Conservation (phyloP, 2,113 vertebrate genomes). For the Campylomormyrus tamandua region DNA sequence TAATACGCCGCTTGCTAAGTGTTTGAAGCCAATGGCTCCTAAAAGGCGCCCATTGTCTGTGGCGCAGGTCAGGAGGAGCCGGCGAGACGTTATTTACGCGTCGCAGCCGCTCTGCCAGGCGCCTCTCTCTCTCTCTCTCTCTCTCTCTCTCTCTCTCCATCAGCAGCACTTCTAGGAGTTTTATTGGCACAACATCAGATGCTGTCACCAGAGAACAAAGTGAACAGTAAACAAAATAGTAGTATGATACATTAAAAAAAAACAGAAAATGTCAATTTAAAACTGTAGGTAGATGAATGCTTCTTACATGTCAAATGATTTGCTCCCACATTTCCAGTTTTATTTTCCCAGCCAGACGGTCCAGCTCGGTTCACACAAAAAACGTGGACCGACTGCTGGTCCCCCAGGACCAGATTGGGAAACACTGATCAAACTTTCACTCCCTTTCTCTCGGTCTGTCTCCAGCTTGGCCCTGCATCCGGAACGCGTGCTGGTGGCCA, state of each 20-base stretch:
- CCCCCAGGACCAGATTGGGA: not conserved
- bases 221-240: not conserved
- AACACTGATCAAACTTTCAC: not conserved
- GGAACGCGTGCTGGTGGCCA: constrained; percentile 89
- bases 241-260: not conserved
- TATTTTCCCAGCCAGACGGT: not conserved
- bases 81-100: not conserved
- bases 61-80: not conserved
- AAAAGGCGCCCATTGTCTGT: not conserved
- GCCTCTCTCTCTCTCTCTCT: not conserved
- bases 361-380: not conserved
- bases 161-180: not conserved
- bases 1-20: not conserved
- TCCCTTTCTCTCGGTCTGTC: not conserved
- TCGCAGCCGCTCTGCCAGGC: not conserved
- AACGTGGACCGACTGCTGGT: not conserved
- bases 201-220: not conserved
- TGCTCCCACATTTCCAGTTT: not conserved
- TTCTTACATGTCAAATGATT: not conserved
- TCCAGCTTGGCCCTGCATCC: constrained; percentile 90
- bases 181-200: not conserved
- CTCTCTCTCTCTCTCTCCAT: not conserved
- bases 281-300: not conserved
- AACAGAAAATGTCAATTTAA: not conserved
- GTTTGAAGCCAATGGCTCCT: not conserved